Percentiles rank a stretch among this genome's conserved stretches.
Conservation (phyloP, 2,888 invertebrate genomes). For the Alitta virens region DNA sequence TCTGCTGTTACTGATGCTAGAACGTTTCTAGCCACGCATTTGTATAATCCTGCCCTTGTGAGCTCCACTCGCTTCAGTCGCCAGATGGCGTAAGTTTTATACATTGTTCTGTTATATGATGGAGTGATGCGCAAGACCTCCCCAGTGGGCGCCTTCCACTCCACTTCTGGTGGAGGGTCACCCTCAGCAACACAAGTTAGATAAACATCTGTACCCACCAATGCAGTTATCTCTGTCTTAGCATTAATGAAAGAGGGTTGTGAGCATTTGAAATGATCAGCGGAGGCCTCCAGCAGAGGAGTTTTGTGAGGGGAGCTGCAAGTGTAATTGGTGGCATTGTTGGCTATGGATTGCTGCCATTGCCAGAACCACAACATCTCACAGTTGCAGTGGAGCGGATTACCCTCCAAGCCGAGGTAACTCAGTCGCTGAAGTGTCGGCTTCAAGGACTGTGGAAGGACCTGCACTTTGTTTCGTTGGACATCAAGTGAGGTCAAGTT, state of each 20-base stretch:
- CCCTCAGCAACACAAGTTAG: slow-evolving; percentile 23
- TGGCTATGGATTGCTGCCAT: slow-evolving; percentile 15
- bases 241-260: slow-evolving; percentile 17
- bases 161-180: slow-evolving; percentile 26
- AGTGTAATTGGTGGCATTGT: neutral
- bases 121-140: slow-evolving; percentile 24
- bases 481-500: slow-evolving; percentile 17
- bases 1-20: neutral
- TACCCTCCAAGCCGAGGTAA: slow-evolving; percentile 8
- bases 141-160: slow-evolving; percentile 25
- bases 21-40: neutral
- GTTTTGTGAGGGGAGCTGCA: slow-evolving; percentile 6
- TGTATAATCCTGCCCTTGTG: neutral
- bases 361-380: slow-evolving; percentile 24
- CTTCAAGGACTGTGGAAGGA: slow-evolving; percentile 6
- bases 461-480: slow-evolving; percentile 19
- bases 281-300: slow-evolving; percentile 3
- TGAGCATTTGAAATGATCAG: slow-evolving; percentile 16
- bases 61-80: neutral
- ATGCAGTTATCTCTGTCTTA: slow-evolving; percentile 3
- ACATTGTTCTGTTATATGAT: slow-evolving; percentile 15
- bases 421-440: slow-evolving; percentile 7
- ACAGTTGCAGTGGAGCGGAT: slow-evolving; percentile 29
- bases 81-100: slow-evolving; percentile 2
- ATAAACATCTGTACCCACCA: slow-evolving; percentile 12